Evolutionary conservation across 2,113 vertebrate species (phyloP), one percentile per base, ranked within the genome.

Genomic region (Cyphomyrus discorhynchus): DNA sequence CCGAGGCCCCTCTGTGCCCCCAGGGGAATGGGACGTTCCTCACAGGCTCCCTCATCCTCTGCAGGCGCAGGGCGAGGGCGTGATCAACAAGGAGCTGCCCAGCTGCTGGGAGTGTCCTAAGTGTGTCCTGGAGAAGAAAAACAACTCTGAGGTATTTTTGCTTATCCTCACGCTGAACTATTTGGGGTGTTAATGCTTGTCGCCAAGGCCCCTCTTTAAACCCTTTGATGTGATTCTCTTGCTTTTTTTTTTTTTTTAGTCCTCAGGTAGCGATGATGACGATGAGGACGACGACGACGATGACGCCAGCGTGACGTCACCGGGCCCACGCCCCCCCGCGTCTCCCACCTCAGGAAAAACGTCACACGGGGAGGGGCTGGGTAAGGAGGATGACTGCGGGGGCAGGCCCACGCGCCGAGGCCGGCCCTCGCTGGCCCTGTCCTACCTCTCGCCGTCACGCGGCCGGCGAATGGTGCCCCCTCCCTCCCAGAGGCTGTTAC

Each of bases 101-200:
- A 99, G 98, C 95, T 99, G 97, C 95, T 99, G 98, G 98, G 97
- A 99, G 90, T 99, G 98, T 94, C 98, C 98, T 4, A 98, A 97
- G 92, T 99, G 98, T 95, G 96, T 97, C 92, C 96, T 98, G 91
- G 97, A 96, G 88, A 95, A 95, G 92, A 94, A 90, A 52, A 96
- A 96, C 0, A 94, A 92, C 1, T 45, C 95, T 0, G 97, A 98
- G 94, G 96, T 96, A 93, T 50, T 47, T 70, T 9, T 47, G 11
- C 58, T 74, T n/a, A 5, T 46, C 27, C 10, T 24, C 58, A 17
- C 19, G 52, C 6, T 45, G 80, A 21, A 3, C 21, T 46, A 83
- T 9, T 42, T 24, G 70, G 4, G 31, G 3, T 39, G 31, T 17
- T 77, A 13, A 10, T 27, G 39, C 24, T 47, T 42, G 46, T 17